Evolutionary conservation across 2,888 invertebrate species (phyloP).

Genomic region (Rhorus exstirpatorius): DNA sequence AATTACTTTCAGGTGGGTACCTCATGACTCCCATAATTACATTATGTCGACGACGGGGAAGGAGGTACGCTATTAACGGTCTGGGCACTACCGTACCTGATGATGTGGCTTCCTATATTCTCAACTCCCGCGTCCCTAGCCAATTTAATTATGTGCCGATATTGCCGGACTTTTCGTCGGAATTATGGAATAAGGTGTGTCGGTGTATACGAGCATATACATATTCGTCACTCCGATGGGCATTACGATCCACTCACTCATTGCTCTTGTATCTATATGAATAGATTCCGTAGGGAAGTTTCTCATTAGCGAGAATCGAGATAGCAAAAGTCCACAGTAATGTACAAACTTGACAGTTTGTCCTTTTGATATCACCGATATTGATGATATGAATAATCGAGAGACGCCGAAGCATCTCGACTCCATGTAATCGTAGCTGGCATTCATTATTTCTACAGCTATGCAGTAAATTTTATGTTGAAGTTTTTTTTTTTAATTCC

Average conservation of each 20-base stretch:
- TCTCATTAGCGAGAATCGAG: background rate
- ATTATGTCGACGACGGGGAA: conserved; percentile 42
- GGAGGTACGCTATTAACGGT: conserved; percentile 44
- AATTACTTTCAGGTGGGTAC: conserved; percentile 66
- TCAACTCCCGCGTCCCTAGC: background rate
- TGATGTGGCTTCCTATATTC: conserved; percentile 26
- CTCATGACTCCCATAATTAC: conserved; percentile 63
- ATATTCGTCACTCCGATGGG: conserved; percentile 22
- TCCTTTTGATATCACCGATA: too few species aligned
- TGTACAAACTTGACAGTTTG: background rate
- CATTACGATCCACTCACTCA: conserved; percentile 16
- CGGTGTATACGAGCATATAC: conserved; percentile 2
- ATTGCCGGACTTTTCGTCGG: conserved; percentile 43
- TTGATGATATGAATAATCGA: background rate
- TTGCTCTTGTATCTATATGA: background rate
- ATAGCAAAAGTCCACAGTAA: background rate
- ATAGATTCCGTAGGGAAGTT: background rate
- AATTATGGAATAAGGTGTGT: conserved; percentile 52
- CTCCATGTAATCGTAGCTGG: too few species aligned
- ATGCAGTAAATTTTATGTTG: too few species aligned
- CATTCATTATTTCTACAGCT: too few species aligned
- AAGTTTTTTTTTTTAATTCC: too few species aligned
- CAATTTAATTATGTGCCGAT: conserved; percentile 64
- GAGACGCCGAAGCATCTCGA: too few species aligned
- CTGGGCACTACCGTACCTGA: background rate